Evolutionary conservation across 2,113 vertebrate genomes (phyloP).

Genomic region (Sterrhoptilus dennistouni): DNA sequence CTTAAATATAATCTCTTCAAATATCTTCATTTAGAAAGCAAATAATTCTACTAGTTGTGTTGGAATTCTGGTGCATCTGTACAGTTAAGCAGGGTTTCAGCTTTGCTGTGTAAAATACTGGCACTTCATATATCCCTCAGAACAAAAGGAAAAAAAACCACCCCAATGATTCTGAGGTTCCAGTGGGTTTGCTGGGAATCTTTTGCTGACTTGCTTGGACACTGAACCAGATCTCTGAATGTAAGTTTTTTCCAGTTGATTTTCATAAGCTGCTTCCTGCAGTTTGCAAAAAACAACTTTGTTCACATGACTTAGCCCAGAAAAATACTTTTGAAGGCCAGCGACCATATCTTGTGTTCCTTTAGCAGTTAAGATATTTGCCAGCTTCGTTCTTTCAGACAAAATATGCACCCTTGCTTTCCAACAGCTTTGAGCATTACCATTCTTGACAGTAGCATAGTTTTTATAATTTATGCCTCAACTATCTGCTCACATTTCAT

Average conservation of each 20-base stretch:
- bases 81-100: background rate
- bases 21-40: background rate
- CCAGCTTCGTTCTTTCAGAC: background rate
- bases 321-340: conserved; percentile 21
- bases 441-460: background rate
- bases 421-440: background rate
- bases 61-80: background rate
- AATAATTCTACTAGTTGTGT: background rate
- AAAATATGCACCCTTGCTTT: background rate
- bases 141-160: background rate
- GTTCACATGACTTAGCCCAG: background rate
- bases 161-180: background rate
- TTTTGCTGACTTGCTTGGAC: background rate
- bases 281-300: background rate
- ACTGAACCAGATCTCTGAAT: background rate
- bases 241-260: background rate
- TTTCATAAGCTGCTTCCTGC: background rate
- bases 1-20: background rate
- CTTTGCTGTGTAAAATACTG: background rate
- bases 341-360: background rate
- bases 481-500: background rate
- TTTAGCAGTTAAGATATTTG: background rate
- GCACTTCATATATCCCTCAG: background rate
- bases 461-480: background rate
- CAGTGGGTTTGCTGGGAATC: background rate